Percentiles rank a stretch among this genome's conserved stretches.
Evolutionary conservation across 92 coral and sea anemone species (phyloP).

Genomic region (Pocillopora grandis): DNA sequence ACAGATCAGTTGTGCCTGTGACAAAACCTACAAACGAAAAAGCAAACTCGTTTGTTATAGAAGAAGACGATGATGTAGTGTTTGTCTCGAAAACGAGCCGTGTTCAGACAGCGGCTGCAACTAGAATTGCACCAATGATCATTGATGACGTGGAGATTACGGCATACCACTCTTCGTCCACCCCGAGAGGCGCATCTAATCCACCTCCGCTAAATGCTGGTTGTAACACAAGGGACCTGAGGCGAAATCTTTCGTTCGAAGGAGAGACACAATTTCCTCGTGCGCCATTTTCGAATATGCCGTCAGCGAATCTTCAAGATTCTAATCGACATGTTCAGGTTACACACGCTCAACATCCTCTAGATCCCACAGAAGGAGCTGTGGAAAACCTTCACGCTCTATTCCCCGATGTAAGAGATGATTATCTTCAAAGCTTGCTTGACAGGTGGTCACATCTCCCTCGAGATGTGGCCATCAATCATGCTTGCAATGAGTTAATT

Average conservation of each 20-base stretch:
- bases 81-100: slow-evolving; percentile 46
- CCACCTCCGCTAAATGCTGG: neutral
- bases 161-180: neutral
- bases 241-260: neutral
- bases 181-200: neutral
- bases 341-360: neutral
- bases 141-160: slow-evolving; percentile 27
- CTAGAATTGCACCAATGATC: slow-evolving; percentile 1
- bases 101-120: neutral
- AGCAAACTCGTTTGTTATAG: neutral
- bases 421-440: slow-evolving; percentile 53
- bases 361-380: slow-evolving; percentile 43
- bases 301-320: neutral
- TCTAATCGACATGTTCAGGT: neutral
- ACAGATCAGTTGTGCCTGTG: neutral
- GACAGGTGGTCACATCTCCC: slow-evolving; percentile 53
- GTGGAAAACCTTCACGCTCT: slow-evolving; percentile 44
- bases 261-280: neutral
- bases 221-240: neutral
- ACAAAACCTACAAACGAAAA: neutral
- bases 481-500: slow-evolving; percentile 66
- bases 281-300: neutral
- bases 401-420: slow-evolving; percentile 75
- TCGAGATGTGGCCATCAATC: slow-evolving; percentile 34
- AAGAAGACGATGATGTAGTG: slow-evolving; percentile 60